These are phyloP conservation scores for Bombus turneri DNA, from an alignment of 1,140 invertebrate genomes.

Conservation along the genomic window DNA sequence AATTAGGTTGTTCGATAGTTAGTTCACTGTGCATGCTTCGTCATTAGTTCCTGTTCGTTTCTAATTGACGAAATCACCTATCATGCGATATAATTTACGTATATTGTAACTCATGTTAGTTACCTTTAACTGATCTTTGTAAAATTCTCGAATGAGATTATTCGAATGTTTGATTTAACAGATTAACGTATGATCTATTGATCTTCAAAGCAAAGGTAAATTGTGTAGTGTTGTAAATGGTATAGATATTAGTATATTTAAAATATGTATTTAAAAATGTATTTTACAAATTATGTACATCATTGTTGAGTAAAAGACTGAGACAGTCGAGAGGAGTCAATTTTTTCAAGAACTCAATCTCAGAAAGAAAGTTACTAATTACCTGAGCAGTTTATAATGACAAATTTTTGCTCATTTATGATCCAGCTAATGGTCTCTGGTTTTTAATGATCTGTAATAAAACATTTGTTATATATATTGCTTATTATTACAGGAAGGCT, in stretches of 20 bases:
- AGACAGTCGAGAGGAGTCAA: background rate
- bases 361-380: no score
- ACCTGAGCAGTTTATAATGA: no score
- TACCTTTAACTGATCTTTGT: no score
- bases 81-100: background rate
- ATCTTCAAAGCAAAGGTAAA: no score
- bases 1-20: background rate
- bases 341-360: background rate
- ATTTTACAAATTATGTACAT: background rate
- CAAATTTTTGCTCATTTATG: no score
- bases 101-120: background rate
- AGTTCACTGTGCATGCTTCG: background rate
- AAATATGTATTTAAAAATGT: background rate
- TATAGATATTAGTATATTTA: background rate
- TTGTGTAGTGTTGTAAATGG: background rate
- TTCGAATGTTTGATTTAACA: background rate
- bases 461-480: no score
- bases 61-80: background rate
- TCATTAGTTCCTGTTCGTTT: background rate
- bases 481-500: no score
- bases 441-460: no score
- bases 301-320: background rate
- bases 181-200: no score
- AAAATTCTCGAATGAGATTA: background rate
- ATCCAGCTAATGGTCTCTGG: no score